phyloP scores from a whole-genome alignment of 2,113 vertebrate genomes.

The Neopipo cinnamomea region DNA sequence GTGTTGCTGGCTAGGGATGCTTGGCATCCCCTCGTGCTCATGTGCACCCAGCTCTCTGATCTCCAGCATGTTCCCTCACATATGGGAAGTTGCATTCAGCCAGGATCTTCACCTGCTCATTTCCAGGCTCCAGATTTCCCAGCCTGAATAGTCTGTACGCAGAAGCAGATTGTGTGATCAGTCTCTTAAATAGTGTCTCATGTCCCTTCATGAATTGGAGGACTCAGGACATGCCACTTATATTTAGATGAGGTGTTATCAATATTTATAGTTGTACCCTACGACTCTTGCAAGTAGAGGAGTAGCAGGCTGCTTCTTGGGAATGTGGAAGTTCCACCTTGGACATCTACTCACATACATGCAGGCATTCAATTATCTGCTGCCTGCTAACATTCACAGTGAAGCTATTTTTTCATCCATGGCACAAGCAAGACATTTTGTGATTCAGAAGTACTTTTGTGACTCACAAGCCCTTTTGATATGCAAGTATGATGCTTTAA shows the following conservation, averaged over 20 bases:
- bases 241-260: background rate
- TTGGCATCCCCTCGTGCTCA: background rate
- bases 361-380: background rate
- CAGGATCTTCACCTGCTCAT: background rate
- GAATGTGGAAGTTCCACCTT: background rate
- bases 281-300: background rate
- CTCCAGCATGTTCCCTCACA: background rate
- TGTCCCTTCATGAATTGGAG: background rate
- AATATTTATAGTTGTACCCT: background rate
- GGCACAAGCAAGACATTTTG: background rate
- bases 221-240: background rate
- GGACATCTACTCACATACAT: background rate
- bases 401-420: background rate
- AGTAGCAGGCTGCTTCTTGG: background rate
- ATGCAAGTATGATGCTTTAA: slow-evolving; percentile 45
- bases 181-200: background rate
- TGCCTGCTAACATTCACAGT: background rate
- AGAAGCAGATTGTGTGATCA: background rate
- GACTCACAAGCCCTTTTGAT: slow-evolving; percentile 63
- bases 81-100: background rate
- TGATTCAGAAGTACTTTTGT: slow-evolving; percentile 59
- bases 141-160: background rate
- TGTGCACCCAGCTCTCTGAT: background rate
- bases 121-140: background rate
- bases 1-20: background rate